Base-by-base conservation (phyloP, 2,113 vertebrate genomes). In the Cololabis saira region DNA sequence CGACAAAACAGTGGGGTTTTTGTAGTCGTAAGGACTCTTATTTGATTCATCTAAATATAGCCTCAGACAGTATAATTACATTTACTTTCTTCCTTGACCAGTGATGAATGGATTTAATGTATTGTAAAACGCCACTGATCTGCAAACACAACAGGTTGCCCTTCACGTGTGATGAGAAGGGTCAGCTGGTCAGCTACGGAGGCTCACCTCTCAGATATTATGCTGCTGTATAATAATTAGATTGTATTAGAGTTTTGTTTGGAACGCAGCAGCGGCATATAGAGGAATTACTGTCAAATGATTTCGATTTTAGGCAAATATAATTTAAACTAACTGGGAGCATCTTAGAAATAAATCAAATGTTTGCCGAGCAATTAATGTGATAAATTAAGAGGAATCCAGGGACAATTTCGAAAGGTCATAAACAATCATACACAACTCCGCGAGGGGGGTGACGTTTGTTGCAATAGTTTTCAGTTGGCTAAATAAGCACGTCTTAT, bases 331-430 rank as follows among this genome's bases (percentile, higher is more conserved):
- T 70, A 79, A 82, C 65, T 76, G 52, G 78, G 41, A 44, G 19
- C 12, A n/a, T 76, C 83, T 87, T 88, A 88, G 74, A 90, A 89
- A 88, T 74, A 65, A 83, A 89, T 90, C 53, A 66, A 79, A 87
- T 87, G 84, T 91, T 92, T 91, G 81, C 73, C 66, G 76, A 85
- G 74, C 12, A 13, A 74, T 76, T 82, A 87, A 91, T 85, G 50
- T 44, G 67, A 50, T 78, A 47, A 83, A 86, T 71, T 78, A 67
- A n/a, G 57, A 74, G 56, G 74, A 73, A 58, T 84, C 61, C 74
- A 15, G 4, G 18, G 41, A 54, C 40, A 73, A 74, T 75, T 45
- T 72, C 51, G 13, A n/a, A 17, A 54, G 83, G 73, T 74, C 78
- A 74, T 42, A 24, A 41, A 82, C 15, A 63, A 49, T 45, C 63